phyloP scores from a whole-genome alignment of 2,797 vertebrate genomes.

The Anas georgica region DNA sequence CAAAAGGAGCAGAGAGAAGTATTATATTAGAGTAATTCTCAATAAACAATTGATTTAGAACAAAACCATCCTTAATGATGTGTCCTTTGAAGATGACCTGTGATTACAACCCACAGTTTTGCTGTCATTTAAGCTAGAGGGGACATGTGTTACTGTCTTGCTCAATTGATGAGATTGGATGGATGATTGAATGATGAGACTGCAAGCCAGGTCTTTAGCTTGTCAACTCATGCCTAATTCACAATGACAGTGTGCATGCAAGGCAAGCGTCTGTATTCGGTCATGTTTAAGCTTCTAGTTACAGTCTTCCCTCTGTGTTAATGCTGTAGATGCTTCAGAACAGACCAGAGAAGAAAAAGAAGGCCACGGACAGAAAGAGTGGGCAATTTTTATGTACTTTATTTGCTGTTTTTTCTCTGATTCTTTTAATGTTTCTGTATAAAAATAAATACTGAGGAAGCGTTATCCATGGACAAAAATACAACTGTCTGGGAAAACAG shows the following conservation, averaged over 20 bases:
- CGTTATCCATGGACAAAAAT: not conserved
- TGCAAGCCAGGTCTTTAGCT: conserved; percentile 58
- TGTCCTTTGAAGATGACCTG: conserved; percentile 70
- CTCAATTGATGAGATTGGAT: conserved; percentile 62
- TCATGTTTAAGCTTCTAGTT: conserved; percentile 58
- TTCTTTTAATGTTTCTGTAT: not conserved
- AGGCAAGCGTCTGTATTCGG: conserved; percentile 63
- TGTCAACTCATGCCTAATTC: conserved; percentile 56
- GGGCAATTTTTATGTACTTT: not conserved
- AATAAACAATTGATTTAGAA: conserved; percentile 31
- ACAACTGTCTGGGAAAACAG: not conserved
- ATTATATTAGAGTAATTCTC: not conserved
- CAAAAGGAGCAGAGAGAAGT: not conserved
- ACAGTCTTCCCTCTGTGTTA: conserved; percentile 10
- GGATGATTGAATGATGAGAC: conserved; percentile 69
- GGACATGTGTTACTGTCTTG: conserved; percentile 73
- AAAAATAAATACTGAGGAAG: not conserved
- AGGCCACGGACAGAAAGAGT: not conserved
- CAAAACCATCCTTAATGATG: conserved; percentile 60
- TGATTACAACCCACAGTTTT: conserved; percentile 70
- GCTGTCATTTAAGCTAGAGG: conserved; percentile 72
- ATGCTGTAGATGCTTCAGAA: conserved; percentile 1
- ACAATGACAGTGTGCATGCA: conserved; percentile 58
- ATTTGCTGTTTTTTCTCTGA: not conserved
- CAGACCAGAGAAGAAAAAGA: not conserved